phyloP scores from a whole-genome alignment of 2,797 vertebrate species.

The Hippopotamyrus pictus region DNA sequence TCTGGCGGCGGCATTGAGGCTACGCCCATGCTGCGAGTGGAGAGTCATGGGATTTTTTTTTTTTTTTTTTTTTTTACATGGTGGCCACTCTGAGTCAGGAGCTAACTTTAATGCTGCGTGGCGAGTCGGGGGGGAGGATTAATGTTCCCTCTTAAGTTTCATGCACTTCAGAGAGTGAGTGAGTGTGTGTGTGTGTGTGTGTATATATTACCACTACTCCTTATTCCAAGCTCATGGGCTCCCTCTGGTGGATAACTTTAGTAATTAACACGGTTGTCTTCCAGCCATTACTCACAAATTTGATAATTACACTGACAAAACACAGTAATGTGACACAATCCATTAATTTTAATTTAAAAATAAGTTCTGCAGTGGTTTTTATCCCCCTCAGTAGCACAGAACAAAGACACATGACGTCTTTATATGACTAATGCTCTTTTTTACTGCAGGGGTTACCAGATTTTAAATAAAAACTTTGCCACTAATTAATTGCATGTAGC shows the following conservation, averaged over 20 bases:
- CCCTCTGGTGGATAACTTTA: background rate
- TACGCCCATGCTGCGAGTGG: background rate
- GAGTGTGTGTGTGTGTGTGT: background rate
- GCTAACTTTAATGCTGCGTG: background rate
- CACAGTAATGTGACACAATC: background rate
- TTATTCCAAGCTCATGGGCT: background rate
- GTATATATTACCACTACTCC: background rate
- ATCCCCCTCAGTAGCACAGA: background rate
- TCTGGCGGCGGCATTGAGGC: background rate
- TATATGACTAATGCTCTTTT: background rate
- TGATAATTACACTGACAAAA: background rate
- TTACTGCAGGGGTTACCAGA: background rate
- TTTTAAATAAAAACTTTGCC: background rate
- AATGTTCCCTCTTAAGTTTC: background rate
- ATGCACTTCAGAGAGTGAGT: background rate
- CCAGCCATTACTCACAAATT: background rate
- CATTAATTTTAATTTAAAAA: background rate
- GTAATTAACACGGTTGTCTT: background rate
- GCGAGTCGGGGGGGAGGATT: background rate
- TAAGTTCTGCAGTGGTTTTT: background rate
- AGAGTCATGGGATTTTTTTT: background rate
- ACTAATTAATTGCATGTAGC: background rate
- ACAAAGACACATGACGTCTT: background rate
- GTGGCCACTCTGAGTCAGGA: slow-evolving; percentile 1
- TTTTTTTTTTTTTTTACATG: background rate